Evolutionary conservation across 2,888 invertebrate species (phyloP), one percentile per base, ranked within the genome.

Genomic region (Drosophila glabriapex): DNA sequence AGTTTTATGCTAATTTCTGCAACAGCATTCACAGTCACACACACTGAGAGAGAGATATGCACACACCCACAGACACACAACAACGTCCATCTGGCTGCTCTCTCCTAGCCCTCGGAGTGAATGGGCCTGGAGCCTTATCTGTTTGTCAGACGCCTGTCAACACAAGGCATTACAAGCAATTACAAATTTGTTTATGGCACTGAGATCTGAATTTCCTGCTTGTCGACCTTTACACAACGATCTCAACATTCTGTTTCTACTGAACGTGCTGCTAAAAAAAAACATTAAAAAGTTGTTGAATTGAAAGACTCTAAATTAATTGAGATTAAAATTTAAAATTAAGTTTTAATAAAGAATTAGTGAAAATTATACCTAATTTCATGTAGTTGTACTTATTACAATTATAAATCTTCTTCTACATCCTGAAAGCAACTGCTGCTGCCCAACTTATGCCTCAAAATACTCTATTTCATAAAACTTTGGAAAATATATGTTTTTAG

Each of bases 111-210:
- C 54, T 58, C 66, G 46, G 53, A 54, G 29, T 62, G 59, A 74
- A 78, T 63, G 75, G 63, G 63, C 66, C 58, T 46, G 54, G 76
- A 39, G 50, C 68, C 81, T 85, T 85, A 90, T 90, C 89, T 84
- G 84, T 67, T 69, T 78, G 90, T 89, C 90, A 76, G 70, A 79
- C 75, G 81, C 74, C 90, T 88, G 87, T 90, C 87, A 88, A 88
- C 87, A 88, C 88, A 80, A 72, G 85, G 91, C 85, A 91, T 88
- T 88, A 91, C 90, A 91, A 80, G 88, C 91, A 88, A 88, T 88
- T 88, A 91, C 85, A 80, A 80, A 87, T 89, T 91, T 90, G 87
- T 88, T 88, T 88, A 88, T 90, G 85, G 89, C 74, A 60, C 54
- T 49, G 65, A 75, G 74, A 72, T 80, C 81, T 66, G 50, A 50